These are phyloP conservation scores for Spinus pinus DNA, from an alignment of 2,797 vertebrate genomes.

Conservation along the genomic window DNA sequence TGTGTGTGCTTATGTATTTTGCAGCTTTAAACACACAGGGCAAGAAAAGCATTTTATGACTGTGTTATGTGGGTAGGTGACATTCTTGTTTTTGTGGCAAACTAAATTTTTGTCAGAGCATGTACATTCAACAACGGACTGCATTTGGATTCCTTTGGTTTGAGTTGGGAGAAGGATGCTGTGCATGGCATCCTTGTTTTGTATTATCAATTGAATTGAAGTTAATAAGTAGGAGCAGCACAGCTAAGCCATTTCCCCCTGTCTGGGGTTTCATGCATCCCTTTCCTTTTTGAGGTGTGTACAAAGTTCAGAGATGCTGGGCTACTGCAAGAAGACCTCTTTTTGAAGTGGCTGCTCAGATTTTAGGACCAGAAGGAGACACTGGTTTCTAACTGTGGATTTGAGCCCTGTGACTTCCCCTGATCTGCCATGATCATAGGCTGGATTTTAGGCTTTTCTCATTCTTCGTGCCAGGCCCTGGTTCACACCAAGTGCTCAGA, in stretches of 20 bases:
- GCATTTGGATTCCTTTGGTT: background rate
- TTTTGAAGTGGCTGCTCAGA: background rate
- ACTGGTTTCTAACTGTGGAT: background rate
- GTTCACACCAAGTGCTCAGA: background rate
- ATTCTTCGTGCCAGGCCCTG: background rate
- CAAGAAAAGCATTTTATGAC: background rate
- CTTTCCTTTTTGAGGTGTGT: background rate
- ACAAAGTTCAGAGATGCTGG: background rate
- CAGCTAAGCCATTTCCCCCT: background rate
- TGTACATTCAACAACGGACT: accelerated
- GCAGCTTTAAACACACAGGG: background rate
- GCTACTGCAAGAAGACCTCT: background rate
- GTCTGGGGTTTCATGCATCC: background rate
- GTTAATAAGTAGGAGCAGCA: background rate
- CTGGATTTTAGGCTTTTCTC: background rate
- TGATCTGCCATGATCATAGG: accelerated
- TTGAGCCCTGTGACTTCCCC: background rate
- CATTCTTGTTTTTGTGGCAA: background rate
- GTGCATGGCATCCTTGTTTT: background rate
- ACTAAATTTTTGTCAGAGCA: background rate
- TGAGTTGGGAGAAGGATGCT: background rate
- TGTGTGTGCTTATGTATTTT: background rate
- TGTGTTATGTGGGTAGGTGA: background rate
- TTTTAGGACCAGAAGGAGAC: background rate
- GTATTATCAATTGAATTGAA: background rate